Evolutionary conservation across 2,797 vertebrate species (phyloP), one percentile per base, ranked within the genome.

Genomic region (Muscicapa comitata): DNA sequence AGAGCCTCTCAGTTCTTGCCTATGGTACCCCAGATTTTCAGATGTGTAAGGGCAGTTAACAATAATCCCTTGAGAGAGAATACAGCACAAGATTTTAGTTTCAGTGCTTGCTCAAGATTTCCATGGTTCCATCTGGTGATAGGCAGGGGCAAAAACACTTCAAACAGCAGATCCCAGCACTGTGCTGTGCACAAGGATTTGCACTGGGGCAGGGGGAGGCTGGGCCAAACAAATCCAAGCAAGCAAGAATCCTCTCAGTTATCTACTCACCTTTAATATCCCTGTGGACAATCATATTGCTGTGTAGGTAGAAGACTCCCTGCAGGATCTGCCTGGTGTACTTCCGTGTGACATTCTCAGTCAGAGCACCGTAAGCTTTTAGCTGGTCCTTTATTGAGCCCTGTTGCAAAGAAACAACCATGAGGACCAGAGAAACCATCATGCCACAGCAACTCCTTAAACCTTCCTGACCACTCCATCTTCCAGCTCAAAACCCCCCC

Each of bases 231-330:
- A 61, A 65, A 72, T 18, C 5, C 17, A 47, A 33, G 38, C 24
- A 47, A 74, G 24, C 18, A 37, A 63, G 50, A 59, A 47, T 19
- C 10, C 19, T 42, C 35, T 62, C 13, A 17, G 4, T 35, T 37
- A 19, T 4, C 24, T 61, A 48, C 95, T 94, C 90, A 99, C 99
- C 99, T 98, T 99, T 99, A 93, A 99, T 99, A 97, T 99, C 99
- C 90, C 99, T 95, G 98, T 99, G 99, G 91, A 99, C 99, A 96
- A 99, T 99, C 99, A 99, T 99, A 97, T 99, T 99, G 98, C 98
- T 98, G 97, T 99, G 99, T 65, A 99, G 97, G 97, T 99, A 99
- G 95, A 98, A 98, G 58, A 99, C 99, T 43, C 99, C 99, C 95
- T 99, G 98, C 88, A 99, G 98, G 96, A 99, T 99, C 97, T 99